Evolutionary conservation across 53 echinoderm and acorn worm genomes (phyloP).

Genomic region (Echinometra lucunter): DNA sequence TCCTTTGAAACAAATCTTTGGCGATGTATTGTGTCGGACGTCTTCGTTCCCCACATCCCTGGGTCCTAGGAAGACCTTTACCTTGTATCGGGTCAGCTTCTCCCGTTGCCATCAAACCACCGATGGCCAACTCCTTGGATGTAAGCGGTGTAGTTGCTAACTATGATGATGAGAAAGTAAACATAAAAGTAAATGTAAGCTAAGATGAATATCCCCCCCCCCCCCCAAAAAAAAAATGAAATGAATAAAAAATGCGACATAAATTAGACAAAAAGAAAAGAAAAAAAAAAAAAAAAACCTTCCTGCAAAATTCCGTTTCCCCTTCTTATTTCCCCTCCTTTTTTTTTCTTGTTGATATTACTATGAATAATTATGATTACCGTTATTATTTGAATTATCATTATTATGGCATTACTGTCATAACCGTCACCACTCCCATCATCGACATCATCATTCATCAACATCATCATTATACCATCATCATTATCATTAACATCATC

Average conservation of each 20-base stretch:
- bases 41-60: neutral
- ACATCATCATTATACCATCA: no score
- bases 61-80: neutral
- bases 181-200: neutral
- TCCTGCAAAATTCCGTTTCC: neutral
- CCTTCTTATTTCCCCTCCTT: neutral
- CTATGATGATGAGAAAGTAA: neutral
- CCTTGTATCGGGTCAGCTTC: slow-evolving; percentile 11
- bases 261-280: neutral
- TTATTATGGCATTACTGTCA: no score
- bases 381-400: no score
- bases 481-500: no score
- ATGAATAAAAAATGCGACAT: neutral
- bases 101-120: slow-evolving; percentile 1
- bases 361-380: no score
- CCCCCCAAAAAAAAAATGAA: neutral
- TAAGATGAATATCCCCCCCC: neutral
- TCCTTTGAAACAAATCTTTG: neutral
- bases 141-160: neutral
- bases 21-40: slow-evolving; percentile 1
- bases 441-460: no score
- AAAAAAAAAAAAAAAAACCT: neutral
- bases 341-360: no score
- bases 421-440: no score
- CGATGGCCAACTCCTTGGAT: neutral